phyloP scores from a whole-genome alignment of 2,113 vertebrate species.

The Ctenomys sociabilis region DNA sequence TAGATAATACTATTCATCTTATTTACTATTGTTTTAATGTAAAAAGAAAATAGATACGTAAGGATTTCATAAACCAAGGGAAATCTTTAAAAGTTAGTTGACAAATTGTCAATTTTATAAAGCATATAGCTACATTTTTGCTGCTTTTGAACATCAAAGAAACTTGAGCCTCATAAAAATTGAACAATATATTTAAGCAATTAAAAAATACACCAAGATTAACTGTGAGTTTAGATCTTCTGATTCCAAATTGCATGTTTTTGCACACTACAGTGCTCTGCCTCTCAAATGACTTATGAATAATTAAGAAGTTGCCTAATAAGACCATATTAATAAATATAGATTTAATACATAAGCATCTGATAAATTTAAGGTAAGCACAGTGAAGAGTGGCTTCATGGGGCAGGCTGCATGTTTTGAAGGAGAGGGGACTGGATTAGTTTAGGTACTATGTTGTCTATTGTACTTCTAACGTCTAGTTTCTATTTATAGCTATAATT shows the following conservation, averaged over 20 bases:
- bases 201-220: background rate
- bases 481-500: slow-evolving; percentile 22
- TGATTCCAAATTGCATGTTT: background rate
- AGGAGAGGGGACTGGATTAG: background rate
- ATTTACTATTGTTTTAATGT: slow-evolving; percentile 1
- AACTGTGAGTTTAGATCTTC: background rate
- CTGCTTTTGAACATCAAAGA: slow-evolving; percentile 33
- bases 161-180: slow-evolving; percentile 13
- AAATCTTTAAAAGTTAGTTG: slow-evolving; percentile 51
- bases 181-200: background rate
- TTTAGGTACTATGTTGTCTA: background rate
- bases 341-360: background rate
- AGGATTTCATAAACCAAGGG: slow-evolving; percentile 31
- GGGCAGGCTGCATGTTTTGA: background rate
- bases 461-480: background rate
- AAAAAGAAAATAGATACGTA: slow-evolving; percentile 40
- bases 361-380: background rate
- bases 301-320: slow-evolving; percentile 33
- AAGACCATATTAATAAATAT: slow-evolving; percentile 49
- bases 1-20: slow-evolving; percentile 15
- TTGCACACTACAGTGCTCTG: background rate
- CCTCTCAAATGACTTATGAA: slow-evolving; percentile 37
- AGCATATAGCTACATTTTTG: background rate
- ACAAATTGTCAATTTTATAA: background rate
- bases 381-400: background rate